These are phyloP conservation scores for Cardinalis cardinalis DNA, from an alignment of 2,113 vertebrate genomes.

Conservation along the genomic window DNA sequence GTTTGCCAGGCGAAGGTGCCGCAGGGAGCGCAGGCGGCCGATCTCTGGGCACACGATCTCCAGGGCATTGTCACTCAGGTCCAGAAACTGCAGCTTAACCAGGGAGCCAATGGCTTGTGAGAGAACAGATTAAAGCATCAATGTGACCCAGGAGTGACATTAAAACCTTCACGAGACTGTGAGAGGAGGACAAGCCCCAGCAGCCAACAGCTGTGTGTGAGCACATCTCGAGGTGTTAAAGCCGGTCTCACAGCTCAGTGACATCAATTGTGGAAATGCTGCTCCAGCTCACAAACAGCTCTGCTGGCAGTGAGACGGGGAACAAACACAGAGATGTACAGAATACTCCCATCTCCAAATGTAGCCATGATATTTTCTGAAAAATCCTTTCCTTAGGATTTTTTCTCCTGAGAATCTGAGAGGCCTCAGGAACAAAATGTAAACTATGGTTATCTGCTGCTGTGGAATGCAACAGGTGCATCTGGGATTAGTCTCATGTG, in stretches of 20 bases:
- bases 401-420: no score
- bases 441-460: no score
- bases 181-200: neutral
- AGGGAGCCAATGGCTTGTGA: slow-evolving; percentile 88
- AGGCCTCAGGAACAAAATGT: no score
- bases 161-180: neutral
- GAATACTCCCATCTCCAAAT: neutral
- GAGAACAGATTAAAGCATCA: slow-evolving; percentile 47
- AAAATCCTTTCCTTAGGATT: no score
- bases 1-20: slow-evolving; percentile 90
- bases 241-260: neutral
- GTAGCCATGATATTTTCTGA: no score
- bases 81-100: slow-evolving; percentile 89
- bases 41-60: slow-evolving; percentile 93
- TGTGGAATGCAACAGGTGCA: no score
- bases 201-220: neutral
- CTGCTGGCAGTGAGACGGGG: neutral
- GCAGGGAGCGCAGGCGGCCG: slow-evolving; percentile 87
- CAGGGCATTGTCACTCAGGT: slow-evolving; percentile 93
- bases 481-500: no score
- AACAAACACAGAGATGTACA: neutral
- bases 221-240: slow-evolving; percentile 4
- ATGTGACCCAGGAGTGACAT: neutral
- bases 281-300: neutral
- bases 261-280: neutral